Percentiles rank a stretch among this genome's conserved stretches.
Conservation (phyloP, 2,888 invertebrate genomes). For the Acholoe squamosa region DNA sequence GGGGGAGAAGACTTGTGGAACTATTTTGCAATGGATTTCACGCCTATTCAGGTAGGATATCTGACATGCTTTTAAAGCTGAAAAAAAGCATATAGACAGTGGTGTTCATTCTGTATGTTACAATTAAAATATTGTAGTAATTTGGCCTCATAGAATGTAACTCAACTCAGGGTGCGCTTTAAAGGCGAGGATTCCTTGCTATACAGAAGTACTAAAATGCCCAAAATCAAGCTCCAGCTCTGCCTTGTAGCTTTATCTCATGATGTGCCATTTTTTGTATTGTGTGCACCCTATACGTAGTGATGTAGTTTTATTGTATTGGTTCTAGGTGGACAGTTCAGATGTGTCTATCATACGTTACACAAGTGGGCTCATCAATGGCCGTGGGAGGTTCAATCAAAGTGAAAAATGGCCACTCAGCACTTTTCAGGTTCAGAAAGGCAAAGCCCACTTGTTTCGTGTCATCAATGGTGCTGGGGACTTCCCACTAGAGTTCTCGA, state of each 20-base stretch:
- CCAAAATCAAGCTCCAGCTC: too few relatives aligned
- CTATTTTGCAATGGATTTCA: neutral
- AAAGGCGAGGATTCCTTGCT: too few relatives aligned
- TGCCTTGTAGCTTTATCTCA: too few relatives aligned
- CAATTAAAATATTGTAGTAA: too few relatives aligned
- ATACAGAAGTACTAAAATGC: too few relatives aligned
- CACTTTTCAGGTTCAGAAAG: neutral
- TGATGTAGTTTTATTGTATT: neutral
- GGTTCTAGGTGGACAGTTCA: neutral
- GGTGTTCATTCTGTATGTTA: too few relatives aligned
- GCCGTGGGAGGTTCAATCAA: neutral
- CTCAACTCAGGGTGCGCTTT: too few relatives aligned
- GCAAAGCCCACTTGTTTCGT: neutral
- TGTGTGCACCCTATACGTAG: too few relatives aligned
- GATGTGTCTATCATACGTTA: neutral
- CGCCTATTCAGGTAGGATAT: neutral
- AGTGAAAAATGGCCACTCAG: neutral
- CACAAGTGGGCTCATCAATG: neutral
- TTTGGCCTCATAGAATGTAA: too few relatives aligned
- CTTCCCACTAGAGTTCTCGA: slow-evolving; percentile 52
- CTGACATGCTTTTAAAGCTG: too few relatives aligned
- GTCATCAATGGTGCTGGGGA: neutral
- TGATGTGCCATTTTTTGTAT: too few relatives aligned
- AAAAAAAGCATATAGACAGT: too few relatives aligned
- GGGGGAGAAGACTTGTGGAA: neutral